Base-by-base conservation (phyloP, 37 sponge, comb jelly and placozoan genomes). In the Agelas oroides region DNA sequence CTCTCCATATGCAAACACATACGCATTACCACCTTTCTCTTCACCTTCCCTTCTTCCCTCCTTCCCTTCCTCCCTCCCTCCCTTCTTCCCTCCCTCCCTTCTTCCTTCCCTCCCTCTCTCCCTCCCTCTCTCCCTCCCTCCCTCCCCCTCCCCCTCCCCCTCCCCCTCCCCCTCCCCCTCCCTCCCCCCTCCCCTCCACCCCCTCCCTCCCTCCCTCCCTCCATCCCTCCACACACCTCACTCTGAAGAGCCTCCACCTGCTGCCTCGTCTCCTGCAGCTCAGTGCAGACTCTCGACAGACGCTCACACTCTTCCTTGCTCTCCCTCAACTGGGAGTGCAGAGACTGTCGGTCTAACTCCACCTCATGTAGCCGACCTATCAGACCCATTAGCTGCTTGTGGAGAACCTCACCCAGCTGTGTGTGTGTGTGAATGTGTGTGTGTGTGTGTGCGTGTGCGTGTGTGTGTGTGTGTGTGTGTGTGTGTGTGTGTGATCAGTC, bases 391-490 rank as follows among this genome's bases (percentile, higher is more conserved):
- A 76, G 11, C 37, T 76, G 76, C 2, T 32, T 35, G 36, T 76
- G 59, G 2, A 76, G 76, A 2, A 17, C 16, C 34, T 76, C 60
- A n/a, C 60, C 32, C 34, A 76, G 37, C 73, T 71, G 73, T 46
- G 27, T 38, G 27, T 1, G 53, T 46, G 27, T 11, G 27, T 1
- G n/a, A 46, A 46, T 46, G 8, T 46, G 46, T n/a, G n/a, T n/a
- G n/a, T n/a, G n/a, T n/a, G n/a, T n/a, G n/a, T n/a, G n/a, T n/a
- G n/a, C n/a, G n/a, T n/a, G n/a, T n/a, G n/a, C n/a, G n/a, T n/a
- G n/a, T n/a, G n/a, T n/a, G n/a, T 8, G 46, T 46, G 46, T 46
- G 46, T 46, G 46, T 46, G 46, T 46, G 46, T 46, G 46, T 8
- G 8, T 46, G 46, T 46, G 3, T 46, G 46, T 46, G n/a, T n/a